phyloP scores from a whole-genome alignment of 2,888 invertebrate genomes.

The Caenorhabditis sp. region DNA sequence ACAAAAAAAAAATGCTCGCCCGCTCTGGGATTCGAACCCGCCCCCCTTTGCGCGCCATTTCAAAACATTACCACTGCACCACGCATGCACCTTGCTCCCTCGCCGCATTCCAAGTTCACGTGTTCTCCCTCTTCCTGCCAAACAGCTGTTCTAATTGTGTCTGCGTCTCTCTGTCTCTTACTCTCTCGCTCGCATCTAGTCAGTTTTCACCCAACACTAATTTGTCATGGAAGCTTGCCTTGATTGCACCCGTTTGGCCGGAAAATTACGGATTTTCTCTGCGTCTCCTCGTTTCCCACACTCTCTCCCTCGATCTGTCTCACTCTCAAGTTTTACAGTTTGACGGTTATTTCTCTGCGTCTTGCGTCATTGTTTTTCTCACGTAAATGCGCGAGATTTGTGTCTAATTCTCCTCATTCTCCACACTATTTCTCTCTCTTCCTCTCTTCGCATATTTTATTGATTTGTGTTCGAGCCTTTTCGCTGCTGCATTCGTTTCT shows the following conservation, averaged over 20 bases:
- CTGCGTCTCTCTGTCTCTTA: neutral
- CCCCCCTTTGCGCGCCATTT: too few species aligned
- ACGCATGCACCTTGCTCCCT: neutral
- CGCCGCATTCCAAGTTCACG: neutral
- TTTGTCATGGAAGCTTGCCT: neutral
- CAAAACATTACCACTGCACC: too few species aligned
- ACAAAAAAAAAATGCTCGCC: too few species aligned
- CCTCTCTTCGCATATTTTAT: slow-evolving; percentile 7
- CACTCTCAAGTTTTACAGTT: too few species aligned
- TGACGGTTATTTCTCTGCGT: neutral
- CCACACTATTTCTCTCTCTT: slow-evolving; percentile 6
- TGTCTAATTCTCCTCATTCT: neutral
- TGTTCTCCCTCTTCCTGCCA: neutral
- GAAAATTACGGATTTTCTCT: too few species aligned
- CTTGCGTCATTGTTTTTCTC: too few species aligned
- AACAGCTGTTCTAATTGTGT: neutral
- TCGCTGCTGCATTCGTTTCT: neutral
- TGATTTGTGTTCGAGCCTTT: neutral
- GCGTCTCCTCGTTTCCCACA: too few species aligned
- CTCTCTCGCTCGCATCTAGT: slow-evolving; percentile 1
- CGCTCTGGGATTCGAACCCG: too few species aligned
- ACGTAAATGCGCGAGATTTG: too few species aligned
- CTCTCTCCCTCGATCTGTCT: too few species aligned
- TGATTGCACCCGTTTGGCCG: neutral
- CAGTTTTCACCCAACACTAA: neutral